Evolutionary conservation across 2,888 invertebrate species (phyloP), one percentile per base, ranked within the genome.

Genomic region (Escarpia spicata): DNA sequence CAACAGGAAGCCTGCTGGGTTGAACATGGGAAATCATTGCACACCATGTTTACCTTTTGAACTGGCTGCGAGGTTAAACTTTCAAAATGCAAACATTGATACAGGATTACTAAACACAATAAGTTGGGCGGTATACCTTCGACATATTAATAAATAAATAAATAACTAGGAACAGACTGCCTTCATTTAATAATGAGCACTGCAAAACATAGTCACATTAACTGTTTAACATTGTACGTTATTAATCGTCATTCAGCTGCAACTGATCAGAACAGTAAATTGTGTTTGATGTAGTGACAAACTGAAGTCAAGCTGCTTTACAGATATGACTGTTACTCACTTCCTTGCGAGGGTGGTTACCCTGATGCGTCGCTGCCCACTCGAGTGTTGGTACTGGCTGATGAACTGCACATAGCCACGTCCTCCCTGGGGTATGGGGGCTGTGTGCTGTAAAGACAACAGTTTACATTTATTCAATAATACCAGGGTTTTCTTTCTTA

Each of bases 341-440:
- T 99, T 99, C 97, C 99, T 97, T n/a, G 99, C 98, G 43, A 99
- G 97, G 0, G 99, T 99, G 43, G 99, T 99, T 92, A 99, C 99
- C 90, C 99, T 97, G 94, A 99, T 98, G 94, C 99, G 97, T 93
- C 98, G 97, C 96, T 99, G 99, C 0, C 99, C 99, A 96, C 98
- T 98, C 19, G 99, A 98, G 97, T 99, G 99, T 96, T 99, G 99
- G 97, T 99, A 99, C 96, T 99, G 99, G 0, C 99, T 99, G 94
- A 99, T 99, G 96, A 99, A 98, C 96, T 99, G 99, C 93, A 99
- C 98, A 96, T 98, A 99, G 15, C 99, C 99, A 92, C 99, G 97
- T 0, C 99, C 99, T 92, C 99, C 99, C 96, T 99, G 99, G 0
- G 98, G 99, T 95, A 98, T 98, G 0, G 98, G 98, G 4, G 99